phyloP scores from a whole-genome alignment of 2,888 invertebrate genomes.

The Caenorhabditis sinica region DNA sequence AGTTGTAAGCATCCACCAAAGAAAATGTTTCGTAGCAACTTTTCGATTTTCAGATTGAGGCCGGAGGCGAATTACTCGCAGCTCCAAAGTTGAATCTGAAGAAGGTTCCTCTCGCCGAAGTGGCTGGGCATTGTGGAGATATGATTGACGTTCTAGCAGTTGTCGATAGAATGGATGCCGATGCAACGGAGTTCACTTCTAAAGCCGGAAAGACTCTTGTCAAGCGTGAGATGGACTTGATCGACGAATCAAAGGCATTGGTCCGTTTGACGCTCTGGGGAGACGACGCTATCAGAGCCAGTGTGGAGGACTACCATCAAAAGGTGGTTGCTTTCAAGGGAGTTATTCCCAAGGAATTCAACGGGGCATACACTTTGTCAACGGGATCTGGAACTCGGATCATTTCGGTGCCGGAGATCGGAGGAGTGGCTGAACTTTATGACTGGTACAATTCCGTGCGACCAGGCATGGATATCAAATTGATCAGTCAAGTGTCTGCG shows the following conservation, averaged over 20 bases:
- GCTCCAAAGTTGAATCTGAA: slow-evolving; percentile 52
- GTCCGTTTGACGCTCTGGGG: slow-evolving; percentile 95
- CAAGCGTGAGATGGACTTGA: slow-evolving; percentile 92
- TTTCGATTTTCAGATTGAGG: slow-evolving; percentile 41
- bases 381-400: slow-evolving; percentile 85
- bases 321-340: slow-evolving; percentile 93
- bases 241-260: slow-evolving; percentile 91
- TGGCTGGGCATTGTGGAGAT: slow-evolving; percentile 41
- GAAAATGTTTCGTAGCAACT: background rate
- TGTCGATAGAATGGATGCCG: slow-evolving; percentile 75
- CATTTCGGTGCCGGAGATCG: slow-evolving; percentile 92
- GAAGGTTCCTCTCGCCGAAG: slow-evolving; percentile 26
- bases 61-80: slow-evolving; percentile 45
- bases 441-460: slow-evolving; percentile 92
- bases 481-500: slow-evolving; percentile 55
- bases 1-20: slow-evolving; percentile 63
- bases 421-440: slow-evolving; percentile 91
- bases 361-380: slow-evolving; percentile 86
- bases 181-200: slow-evolving; percentile 69
- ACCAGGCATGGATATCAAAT: slow-evolving; percentile 70
- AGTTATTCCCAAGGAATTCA: slow-evolving; percentile 92
- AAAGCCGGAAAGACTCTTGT: slow-evolving; percentile 86
- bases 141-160: slow-evolving; percentile 78
- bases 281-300: slow-evolving; percentile 87
- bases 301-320: slow-evolving; percentile 86